Evolutionary conservation across 2,113 vertebrate genomes (phyloP), one percentile per base, ranked within the genome.

Genomic region (Marmota monax): DNA sequence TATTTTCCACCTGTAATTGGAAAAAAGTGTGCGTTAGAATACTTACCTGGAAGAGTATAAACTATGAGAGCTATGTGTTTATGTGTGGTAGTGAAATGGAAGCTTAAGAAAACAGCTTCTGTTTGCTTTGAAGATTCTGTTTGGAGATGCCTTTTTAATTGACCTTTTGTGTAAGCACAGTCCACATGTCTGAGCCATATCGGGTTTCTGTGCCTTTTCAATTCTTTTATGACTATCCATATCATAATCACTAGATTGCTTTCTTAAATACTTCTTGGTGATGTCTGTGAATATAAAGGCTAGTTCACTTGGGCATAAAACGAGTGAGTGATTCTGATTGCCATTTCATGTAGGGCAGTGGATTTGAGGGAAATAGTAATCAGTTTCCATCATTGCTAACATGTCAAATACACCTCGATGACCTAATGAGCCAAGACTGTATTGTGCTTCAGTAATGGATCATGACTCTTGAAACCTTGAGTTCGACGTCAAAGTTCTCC

Each of bases 141-240:
- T 89, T 85, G 63, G 67, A 88, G 45, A 77, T 80, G 48, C 58
- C 48, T 90, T 70, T 90, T 86, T 78, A 95, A 67, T 58, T 84
- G 72, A 20, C 34, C 82, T 63, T 84, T 82, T 88, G 42, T 61
- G 39, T 74, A 42, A 42, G 51, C 22, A 61, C 11, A 69, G 1
- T 70, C 69, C n/a, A 12, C 17, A 25, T 78, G 69, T 84, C 37
- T 13, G 65, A 53, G 22, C 39, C 76, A 61, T 58, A 73, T 5
- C 45, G 76, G 25, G 23, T 77, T 92, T 94, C 45, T 88, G 34
- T 90, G 67, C 13, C 5, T 91, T 73, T 88, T 73, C 53, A 76
- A 22, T 73, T 92, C 0, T 74, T 84, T 88, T 48, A 11, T 65
- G 73, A 61, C 5, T 34, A 23, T 27, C 14, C 2, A 0, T 84